Conservation (phyloP, 2,113 vertebrate genomes). For the Rhynchomys soricoides region DNA sequence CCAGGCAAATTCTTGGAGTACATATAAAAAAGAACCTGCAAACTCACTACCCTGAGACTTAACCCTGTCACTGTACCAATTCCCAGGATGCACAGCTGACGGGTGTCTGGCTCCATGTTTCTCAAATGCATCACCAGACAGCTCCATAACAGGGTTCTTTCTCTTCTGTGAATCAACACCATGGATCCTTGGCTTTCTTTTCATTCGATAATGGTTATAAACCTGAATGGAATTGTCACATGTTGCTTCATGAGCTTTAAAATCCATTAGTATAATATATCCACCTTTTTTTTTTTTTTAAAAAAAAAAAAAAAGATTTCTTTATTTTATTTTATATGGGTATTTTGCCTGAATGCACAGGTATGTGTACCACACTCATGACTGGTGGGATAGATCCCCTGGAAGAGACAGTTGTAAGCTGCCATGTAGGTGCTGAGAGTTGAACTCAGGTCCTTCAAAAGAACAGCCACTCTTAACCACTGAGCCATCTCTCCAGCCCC, state of each 20-base stretch:
- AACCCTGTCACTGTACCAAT: background rate
- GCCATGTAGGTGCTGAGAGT: no score
- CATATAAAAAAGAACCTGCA: background rate
- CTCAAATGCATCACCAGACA: conserved; percentile 16
- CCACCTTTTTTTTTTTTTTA: background rate
- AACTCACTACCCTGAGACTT: background rate
- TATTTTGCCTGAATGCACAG: no score
- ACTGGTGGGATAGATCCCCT: no score
- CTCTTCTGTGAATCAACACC: conserved; percentile 8
- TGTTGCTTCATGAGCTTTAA: conserved; percentile 40
- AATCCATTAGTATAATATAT: background rate
- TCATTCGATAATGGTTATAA: background rate
- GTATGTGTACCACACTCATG: no score
- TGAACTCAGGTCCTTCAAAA: no score
- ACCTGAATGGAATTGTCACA: background rate
- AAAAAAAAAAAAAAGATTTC: no score
- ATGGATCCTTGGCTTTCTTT: background rate
- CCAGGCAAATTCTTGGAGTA: background rate
- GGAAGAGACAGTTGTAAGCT: no score
- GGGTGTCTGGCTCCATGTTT: background rate
- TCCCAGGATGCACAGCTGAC: background rate
- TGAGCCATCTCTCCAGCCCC: no score
- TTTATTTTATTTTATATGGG: no score
- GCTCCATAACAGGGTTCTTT: background rate
- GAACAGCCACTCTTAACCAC: no score